A percentile compares a stretch with the other conserved stretches of the same genome.
Conservation (phyloP, 1,140 invertebrate genomes). For the Ostrea denselamellosa region DNA sequence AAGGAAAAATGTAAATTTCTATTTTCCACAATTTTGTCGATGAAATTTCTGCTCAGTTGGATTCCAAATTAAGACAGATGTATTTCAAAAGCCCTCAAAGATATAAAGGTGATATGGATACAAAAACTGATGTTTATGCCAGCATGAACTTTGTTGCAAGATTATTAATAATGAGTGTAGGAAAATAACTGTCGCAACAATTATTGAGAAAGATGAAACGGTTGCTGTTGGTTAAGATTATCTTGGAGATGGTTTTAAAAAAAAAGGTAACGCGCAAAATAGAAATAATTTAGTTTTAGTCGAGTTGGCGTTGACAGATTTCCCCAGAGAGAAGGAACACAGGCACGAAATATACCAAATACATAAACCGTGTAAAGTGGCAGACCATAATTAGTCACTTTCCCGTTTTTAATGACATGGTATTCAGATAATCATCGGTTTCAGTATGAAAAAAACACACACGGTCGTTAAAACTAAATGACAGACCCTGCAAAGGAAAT, state of each 20-base stretch:
- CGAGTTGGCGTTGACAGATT: too few relatives aligned
- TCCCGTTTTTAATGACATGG: not conserved
- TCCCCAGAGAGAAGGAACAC: not conserved
- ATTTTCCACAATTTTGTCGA: conserved; percentile 26
- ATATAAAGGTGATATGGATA: conserved; percentile 12
- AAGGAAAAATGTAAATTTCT: conserved; percentile 31
- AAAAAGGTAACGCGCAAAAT: too few relatives aligned
- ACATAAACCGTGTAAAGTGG: conserved; percentile 16
- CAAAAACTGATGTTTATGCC: not conserved
- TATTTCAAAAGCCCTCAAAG: conserved; percentile 7
- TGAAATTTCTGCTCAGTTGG: conserved; percentile 33
- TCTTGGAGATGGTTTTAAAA: not conserved
- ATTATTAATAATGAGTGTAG: conserved; percentile 15
- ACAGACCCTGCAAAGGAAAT: not conserved
- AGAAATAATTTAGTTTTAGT: too few relatives aligned
- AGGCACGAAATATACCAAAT: not conserved
- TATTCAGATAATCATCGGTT: not conserved
- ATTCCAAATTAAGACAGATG: conserved; percentile 29
- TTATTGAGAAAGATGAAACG: not conserved
- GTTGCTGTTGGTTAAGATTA: conserved; percentile 5
- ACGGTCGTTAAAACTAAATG: conserved; percentile 24
- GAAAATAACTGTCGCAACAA: conserved; percentile 9
- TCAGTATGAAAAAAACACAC: not conserved
- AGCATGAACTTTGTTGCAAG: conserved; percentile 14
- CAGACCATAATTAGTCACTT: conserved; percentile 31